Percentiles rank a stretch among this genome's conserved stretches.
These are phyloP conservation scores for Tanypteryx hageni DNA, from an alignment of 2,888 invertebrate species.

Conservation along the genomic window DNA sequence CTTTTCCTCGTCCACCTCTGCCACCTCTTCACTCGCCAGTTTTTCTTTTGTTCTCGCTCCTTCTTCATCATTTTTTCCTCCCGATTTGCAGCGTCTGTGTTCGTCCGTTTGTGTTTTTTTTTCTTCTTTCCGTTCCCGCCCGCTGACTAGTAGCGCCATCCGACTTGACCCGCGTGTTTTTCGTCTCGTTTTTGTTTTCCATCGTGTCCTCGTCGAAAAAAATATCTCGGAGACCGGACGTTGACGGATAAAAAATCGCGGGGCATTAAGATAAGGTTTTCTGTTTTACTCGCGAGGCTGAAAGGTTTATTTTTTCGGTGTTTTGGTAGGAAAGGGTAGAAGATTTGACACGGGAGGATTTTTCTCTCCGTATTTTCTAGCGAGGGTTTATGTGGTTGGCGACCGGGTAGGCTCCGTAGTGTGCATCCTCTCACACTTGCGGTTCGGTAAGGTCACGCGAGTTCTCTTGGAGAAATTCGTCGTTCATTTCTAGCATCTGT, in stretches of 20 bases:
- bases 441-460: not conserved
- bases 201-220: not conserved
- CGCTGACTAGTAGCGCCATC: conserved; percentile 17
- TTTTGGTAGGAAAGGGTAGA: not conserved
- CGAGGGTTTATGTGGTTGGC: too few relatives aligned
- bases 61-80: not conserved
- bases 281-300: not conserved
- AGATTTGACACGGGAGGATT: too few relatives aligned
- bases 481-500: not conserved
- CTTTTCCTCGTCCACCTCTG: not conserved
- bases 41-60: not conserved
- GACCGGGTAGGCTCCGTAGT: not conserved
- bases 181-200: not conserved
- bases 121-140: not conserved
- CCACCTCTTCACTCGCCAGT: not conserved
- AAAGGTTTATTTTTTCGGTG: not conserved
- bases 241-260: not conserved
- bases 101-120: not conserved
- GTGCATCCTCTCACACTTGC: not conserved
- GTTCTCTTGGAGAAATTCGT: not conserved
- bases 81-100: not conserved
- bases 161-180: not conserved
- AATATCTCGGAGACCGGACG: not conserved
- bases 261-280: not conserved
- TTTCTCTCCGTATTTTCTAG: too few relatives aligned